These are phyloP conservation scores for Drosophila greeni DNA, from an alignment of 2,888 invertebrate genomes.

Conservation along the genomic window DNA sequence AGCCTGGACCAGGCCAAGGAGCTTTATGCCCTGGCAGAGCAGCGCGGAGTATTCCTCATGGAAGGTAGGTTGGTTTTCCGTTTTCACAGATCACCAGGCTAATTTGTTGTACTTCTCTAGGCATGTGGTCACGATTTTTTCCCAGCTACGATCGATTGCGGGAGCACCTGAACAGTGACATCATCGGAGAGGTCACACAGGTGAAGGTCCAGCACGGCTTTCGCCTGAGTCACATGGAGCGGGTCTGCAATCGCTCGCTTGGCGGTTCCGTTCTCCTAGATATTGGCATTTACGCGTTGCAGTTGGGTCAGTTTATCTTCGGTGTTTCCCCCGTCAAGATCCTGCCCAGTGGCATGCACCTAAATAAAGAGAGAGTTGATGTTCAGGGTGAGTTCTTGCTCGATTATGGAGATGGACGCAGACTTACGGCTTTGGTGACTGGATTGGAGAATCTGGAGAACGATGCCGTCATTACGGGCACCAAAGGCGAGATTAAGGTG, in stretches of 20 bases:
- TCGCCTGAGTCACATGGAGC: slow-evolving; percentile 51
- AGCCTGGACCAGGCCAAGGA: slow-evolving; percentile 86
- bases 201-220: slow-evolving; percentile 77
- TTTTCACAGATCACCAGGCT: background rate
- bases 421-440: slow-evolving; percentile 69
- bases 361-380: slow-evolving; percentile 86
- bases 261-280: slow-evolving; percentile 90
- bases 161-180: slow-evolving; percentile 83
- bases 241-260: slow-evolving; percentile 81
- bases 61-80: slow-evolving; percentile 80
- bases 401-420: slow-evolving; percentile 73
- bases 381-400: slow-evolving; percentile 72
- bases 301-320: slow-evolving; percentile 86
- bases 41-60: slow-evolving; percentile 88
- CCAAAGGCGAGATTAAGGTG: slow-evolving; percentile 78
- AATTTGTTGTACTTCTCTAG: slow-evolving; percentile 11
- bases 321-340: slow-evolving; percentile 85
- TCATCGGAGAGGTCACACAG: slow-evolving; percentile 85
- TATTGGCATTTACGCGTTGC: slow-evolving; percentile 87
- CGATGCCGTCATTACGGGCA: slow-evolving; percentile 75
- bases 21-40: slow-evolving; percentile 84
- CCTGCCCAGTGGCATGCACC: slow-evolving; percentile 82
- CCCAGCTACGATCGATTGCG: slow-evolving; percentile 86
- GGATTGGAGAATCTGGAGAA: slow-evolving; percentile 65
- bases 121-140: slow-evolving; percentile 91